phyloP scores from a whole-genome alignment of 2,797 vertebrate genomes.

The Oreochromis mossambicus region DNA sequence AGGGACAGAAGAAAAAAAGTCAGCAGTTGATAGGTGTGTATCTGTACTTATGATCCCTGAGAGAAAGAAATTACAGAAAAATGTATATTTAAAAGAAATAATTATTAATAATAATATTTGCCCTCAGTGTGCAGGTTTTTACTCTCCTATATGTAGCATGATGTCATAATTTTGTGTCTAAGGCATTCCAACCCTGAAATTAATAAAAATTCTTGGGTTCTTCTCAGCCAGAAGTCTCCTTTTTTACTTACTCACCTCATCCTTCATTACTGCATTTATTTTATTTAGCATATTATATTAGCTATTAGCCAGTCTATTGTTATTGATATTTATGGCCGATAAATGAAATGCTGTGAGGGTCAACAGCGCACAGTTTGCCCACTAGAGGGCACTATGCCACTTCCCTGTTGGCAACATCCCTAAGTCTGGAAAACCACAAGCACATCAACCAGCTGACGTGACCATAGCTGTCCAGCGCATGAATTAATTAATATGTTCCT shows the following conservation, averaged over 20 bases:
- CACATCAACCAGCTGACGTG: not conserved
- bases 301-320: not conserved
- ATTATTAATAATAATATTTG: not conserved
- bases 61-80: not conserved
- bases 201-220: not conserved
- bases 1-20: not conserved
- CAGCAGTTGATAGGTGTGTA: not conserved
- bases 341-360: not conserved
- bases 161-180: constrained; percentile 12
- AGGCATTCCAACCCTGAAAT: not conserved
- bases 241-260: not conserved
- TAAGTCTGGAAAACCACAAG: not conserved
- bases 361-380: not conserved
- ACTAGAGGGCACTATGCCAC: not conserved
- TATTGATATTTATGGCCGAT: not conserved
- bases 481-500: not conserved
- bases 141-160: not conserved
- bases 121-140: not conserved
- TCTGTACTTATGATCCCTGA: not conserved
- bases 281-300: not conserved
- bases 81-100: not conserved
- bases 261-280: not conserved
- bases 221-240: not conserved
- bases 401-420: rapidly evolving
- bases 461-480: not conserved